Base-by-base conservation (phyloP, 2,888 invertebrate species). In the Lochmaea crataegi region DNA sequence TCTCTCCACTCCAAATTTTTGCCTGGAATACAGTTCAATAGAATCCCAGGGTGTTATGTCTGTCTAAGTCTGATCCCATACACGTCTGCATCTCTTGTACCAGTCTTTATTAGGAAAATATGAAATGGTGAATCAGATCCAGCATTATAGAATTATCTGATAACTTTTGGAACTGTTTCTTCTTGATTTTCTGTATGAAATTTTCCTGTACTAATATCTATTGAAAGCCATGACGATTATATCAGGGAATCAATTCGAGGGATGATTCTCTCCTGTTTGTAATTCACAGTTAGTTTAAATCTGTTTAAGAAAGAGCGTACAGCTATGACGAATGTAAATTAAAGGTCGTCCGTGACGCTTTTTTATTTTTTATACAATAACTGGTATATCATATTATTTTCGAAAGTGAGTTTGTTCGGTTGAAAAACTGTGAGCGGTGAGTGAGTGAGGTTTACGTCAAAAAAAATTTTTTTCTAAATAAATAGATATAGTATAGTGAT, bases 221-320 rank as follows among this genome's bases (percentile, higher is more conserved):
- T 42, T 38, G 61, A 61, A 68, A 53, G 61, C 61, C 68, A 45
- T 68, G 51, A 68, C 51, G 53, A 53, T 48, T 16, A 51, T 68
- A 26, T 61, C 26, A n/a, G n/a, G 38, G 42, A 57, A 66, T 66
- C 41, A 66, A 66, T 66, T 51, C 38, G 9, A 26, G 26, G 57
- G 58, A 41, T 58, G 45, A 57, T 57, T 68, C 58, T 60, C 41
- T 60, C 41, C 42, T 41, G 32, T 58, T 26, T 68, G 22, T 56
- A 60, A 56, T 58, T 41, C 57, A 14, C 48, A 10, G 42, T 11
- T 38, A 58, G 58, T 48, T 26, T 42, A 60, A 60, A 60, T 48
- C 68, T 48, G 68, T 68, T 48, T 26, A 58, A 68, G 60, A 18
- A 38, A 68, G 58, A 68, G 41, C 57, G 22, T 68, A 42, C 11